phyloP scores from a whole-genome alignment of 37 sponge, comb jelly and placozoan genomes.

The Hormiphora californensis region DNA sequence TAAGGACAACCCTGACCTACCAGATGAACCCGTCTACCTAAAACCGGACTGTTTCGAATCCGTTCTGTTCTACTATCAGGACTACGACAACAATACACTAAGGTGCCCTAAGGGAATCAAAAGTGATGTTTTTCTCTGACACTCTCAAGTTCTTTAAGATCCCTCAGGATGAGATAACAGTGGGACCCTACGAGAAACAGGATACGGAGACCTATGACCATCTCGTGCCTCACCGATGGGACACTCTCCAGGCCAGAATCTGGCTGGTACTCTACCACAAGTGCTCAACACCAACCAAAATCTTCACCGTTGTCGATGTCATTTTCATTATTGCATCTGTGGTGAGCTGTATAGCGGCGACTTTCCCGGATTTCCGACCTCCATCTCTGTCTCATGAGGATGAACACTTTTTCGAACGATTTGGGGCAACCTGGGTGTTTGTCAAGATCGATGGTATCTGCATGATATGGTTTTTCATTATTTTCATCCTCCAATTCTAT shows the following conservation, averaged over 20 bases:
- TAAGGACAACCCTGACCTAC: neutral
- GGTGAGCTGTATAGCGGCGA: constrained; percentile 14
- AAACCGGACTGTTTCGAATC: constrained; percentile 39
- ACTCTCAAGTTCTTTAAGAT: constrained; percentile 46
- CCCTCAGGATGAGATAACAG: neutral
- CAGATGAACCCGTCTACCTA: constrained; percentile 30
- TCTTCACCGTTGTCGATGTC: constrained; percentile 22
- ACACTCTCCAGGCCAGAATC: neutral
- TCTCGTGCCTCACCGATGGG: neutral
- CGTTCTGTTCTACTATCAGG: constrained; percentile 48
- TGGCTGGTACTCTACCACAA: neutral
- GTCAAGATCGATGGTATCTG: constrained; percentile 11
- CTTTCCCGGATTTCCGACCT: constrained; percentile 7
- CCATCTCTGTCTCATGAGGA: neutral
- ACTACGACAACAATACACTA: neutral
- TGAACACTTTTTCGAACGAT: neutral
- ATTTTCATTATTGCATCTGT: constrained; percentile 18
- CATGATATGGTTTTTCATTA: constrained; percentile 32
- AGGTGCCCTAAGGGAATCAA: constrained; percentile 41
- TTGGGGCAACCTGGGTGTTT: neutral
- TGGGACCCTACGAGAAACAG: constrained; percentile 23
- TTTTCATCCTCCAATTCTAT: constrained; percentile 28
- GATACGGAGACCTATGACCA: neutral
- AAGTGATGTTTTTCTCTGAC: neutral
- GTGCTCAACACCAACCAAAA: neutral